Base-by-base conservation (phyloP, 2,113 vertebrate species). In the Anseranas semipalmata region DNA sequence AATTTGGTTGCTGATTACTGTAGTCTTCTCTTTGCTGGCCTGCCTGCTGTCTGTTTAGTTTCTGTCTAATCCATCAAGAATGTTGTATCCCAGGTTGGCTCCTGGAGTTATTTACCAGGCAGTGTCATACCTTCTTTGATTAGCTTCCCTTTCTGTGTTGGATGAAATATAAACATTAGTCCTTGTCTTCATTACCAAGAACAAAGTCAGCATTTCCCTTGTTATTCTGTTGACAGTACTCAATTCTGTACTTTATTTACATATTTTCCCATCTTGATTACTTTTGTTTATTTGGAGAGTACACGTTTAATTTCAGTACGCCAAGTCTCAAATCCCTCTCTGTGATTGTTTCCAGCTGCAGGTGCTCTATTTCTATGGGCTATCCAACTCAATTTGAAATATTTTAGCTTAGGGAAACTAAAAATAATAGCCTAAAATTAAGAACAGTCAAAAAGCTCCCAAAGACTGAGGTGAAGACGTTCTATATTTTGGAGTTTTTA, bases 251-350 rank as follows among this genome's bases (percentile, higher is more conserved):
- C 70, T 84, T 86, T 92, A 82, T 93, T 96, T 94, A 76, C 72
- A 30, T 86, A n/a, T 93, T 95, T 88, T 68, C 43, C 33, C 25
- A 55, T 93, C 82, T 75, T 90, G 87, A 92, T 96, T 91, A 75
- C 85, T 74, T 84, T 67, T 73, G 73, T 95, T 93, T 93, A 52
- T 88, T 85, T 90, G 41, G 55, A 59, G 60, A 67, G 35, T 59
- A 56, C 45, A 58, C 16, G 55, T 88, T 84, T 90, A 85, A 83
- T 83, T 95, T 70, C 37, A 25, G 39, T 46, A 2, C 43, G 41
- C n/a, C 63, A 70, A 66, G 27, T 39, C 71, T 89, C 70, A 50
- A 0, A 11, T 12, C 21, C n/a, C n/a, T 86, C 32, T 46, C 77
- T 81, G 30, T 63, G 59, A 59, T 84, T 60, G 20, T 74, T 92